phyloP scores from a whole-genome alignment of 1,140 invertebrate species.

The Drosophila setifemur region DNA sequence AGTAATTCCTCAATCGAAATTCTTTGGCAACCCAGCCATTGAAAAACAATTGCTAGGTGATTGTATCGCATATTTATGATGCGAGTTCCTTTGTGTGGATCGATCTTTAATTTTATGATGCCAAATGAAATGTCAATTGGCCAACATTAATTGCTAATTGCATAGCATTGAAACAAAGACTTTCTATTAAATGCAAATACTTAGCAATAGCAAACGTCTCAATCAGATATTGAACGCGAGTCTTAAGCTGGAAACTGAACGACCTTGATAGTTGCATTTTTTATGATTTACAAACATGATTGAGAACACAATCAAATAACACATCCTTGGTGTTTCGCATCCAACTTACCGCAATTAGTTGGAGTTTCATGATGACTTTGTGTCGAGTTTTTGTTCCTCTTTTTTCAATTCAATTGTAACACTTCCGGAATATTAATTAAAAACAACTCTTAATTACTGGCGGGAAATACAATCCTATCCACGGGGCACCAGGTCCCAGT shows the following conservation, averaged over 20 bases:
- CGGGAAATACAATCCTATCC: neutral
- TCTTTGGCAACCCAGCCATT: slow-evolving; percentile 49
- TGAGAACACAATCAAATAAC: neutral
- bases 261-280: slow-evolving; percentile 42
- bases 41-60: slow-evolving; percentile 52
- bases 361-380: slow-evolving; percentile 50
- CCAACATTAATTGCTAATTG: slow-evolving; percentile 69
- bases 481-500: slow-evolving; percentile 20
- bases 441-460: neutral
- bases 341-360: slow-evolving; percentile 65
- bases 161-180: slow-evolving; percentile 57
- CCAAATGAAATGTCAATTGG: slow-evolving; percentile 64
- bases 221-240: slow-evolving; percentile 29
- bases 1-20: slow-evolving; percentile 62
- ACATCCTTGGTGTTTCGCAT: neutral
- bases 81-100: slow-evolving; percentile 5
- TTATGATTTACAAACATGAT: slow-evolving; percentile 19
- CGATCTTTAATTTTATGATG: slow-evolving; percentile 20
- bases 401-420: neutral
- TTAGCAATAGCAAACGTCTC: slow-evolving; percentile 40
- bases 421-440: slow-evolving; percentile 25
- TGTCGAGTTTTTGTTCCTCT: neutral
- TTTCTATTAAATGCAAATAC: slow-evolving; percentile 75
- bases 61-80: slow-evolving; percentile 67
- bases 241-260: slow-evolving; percentile 56